These are phyloP conservation scores for Arenicola marina DNA, from an alignment of 2,888 invertebrate genomes.

Conservation along the genomic window DNA sequence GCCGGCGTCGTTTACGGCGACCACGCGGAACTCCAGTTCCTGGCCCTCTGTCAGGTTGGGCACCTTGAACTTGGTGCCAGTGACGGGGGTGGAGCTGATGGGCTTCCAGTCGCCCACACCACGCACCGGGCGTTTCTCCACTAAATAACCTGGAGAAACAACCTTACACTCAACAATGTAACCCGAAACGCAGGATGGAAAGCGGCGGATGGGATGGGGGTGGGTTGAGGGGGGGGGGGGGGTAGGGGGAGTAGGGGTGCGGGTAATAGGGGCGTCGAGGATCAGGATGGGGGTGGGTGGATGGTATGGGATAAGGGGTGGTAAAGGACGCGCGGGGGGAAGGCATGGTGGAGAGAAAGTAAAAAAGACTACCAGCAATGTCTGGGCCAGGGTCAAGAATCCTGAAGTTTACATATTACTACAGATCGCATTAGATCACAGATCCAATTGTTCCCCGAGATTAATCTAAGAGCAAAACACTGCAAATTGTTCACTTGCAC, in stretches of 20 bases:
- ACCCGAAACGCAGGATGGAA: conserved; percentile 19
- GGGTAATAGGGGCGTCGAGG: too few relatives aligned
- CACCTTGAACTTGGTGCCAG: conserved; percentile 51
- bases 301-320: too few relatives aligned
- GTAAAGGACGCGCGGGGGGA: too few relatives aligned
- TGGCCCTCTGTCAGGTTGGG: conserved; percentile 56
- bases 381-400: too few relatives aligned
- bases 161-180: conserved; percentile 18
- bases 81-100: conserved; percentile 37
- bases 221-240: neutral
- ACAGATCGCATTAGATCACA: too few relatives aligned
- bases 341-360: too few relatives aligned
- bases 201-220: neutral
- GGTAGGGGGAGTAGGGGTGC: neutral
- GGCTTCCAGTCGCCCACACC: conserved; percentile 29
- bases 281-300: too few relatives aligned
- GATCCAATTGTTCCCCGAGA: too few relatives aligned
- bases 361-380: too few relatives aligned
- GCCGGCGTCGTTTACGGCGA: conserved; percentile 61
- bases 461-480: too few relatives aligned
- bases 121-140: conserved; percentile 88
- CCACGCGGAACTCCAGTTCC: conserved; percentile 61
- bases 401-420: too few relatives aligned
- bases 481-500: too few relatives aligned
- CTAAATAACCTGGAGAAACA: conserved; percentile 62